Evolutionary conservation across 2,888 invertebrate species (phyloP).

Genomic region (Scaptomyza reducta): DNA sequence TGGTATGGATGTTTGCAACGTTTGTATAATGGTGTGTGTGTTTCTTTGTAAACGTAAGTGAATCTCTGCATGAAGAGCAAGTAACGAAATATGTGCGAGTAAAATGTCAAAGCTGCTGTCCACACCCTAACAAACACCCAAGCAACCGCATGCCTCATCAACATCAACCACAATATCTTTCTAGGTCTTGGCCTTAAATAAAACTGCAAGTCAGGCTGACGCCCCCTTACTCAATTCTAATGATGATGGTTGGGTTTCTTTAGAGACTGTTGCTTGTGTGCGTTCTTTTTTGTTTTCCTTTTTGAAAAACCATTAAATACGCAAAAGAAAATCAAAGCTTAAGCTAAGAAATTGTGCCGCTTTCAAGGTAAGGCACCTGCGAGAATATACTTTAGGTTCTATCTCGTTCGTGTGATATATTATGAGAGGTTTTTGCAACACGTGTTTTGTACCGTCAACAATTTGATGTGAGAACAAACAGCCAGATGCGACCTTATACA

Average conservation of each 20-base stretch:
- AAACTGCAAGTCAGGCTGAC: constrained; percentile 66
- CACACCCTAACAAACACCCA: constrained; percentile 16
- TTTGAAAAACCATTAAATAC: constrained; percentile 65
- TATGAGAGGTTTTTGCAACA: constrained; percentile 62
- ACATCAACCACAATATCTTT: constrained; percentile 33
- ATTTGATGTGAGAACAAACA: constrained; percentile 49
- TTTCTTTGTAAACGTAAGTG: constrained; percentile 29
- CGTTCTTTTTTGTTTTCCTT: constrained; percentile 8
- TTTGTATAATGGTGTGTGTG: constrained; percentile 9
- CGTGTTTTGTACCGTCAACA: constrained; percentile 74
- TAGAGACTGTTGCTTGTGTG: constrained; percentile 30
- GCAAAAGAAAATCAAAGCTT: constrained; percentile 12
- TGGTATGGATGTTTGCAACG: constrained; percentile 4
- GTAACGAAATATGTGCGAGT: constrained; percentile 35
- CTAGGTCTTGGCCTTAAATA: constrained; percentile 23
- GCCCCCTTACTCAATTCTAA: constrained; percentile 15
- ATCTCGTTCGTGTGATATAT: constrained; percentile 7
- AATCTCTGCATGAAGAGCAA: constrained; percentile 46
- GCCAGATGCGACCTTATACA: constrained; percentile 30
- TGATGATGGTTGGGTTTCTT: constrained; percentile 18
- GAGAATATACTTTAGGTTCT: constrained; percentile 35
- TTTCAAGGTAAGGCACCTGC: constrained; percentile 46
- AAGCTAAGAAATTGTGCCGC: constrained; percentile 24
- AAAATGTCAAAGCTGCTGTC: constrained; percentile 32
- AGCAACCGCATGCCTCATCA: constrained; percentile 13